Percentiles rank a stretch among this genome's conserved stretches.
Conservation (phyloP, 2,113 vertebrate genomes). For the Epinephelus moara region DNA sequence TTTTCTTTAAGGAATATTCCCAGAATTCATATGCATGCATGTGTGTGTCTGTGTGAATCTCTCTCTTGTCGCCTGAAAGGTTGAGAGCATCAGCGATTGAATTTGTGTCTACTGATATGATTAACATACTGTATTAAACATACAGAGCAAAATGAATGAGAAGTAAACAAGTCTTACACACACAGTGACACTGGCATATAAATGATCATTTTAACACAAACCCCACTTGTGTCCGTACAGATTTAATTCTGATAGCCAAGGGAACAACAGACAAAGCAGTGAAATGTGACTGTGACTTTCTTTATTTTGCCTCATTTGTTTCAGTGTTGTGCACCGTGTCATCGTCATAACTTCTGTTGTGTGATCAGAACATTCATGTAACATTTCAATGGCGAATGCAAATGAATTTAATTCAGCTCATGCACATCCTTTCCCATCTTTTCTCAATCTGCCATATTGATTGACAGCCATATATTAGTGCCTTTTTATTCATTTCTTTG, state of each 20-base stretch:
- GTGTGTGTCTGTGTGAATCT: neutral
- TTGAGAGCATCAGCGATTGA: slow-evolving; percentile 14
- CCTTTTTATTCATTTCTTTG: slow-evolving; percentile 43
- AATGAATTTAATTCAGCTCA: slow-evolving; percentile 53
- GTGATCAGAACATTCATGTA: slow-evolving; percentile 20
- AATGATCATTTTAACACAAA: slow-evolving; percentile 36
- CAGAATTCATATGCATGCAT: neutral
- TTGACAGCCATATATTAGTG: slow-evolving; percentile 60
- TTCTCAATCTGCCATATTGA: slow-evolving; percentile 47
- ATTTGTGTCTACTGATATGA: slow-evolving; percentile 29
- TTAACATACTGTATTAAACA: slow-evolving; percentile 32
- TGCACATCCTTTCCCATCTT: slow-evolving; percentile 43
- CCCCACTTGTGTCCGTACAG: slow-evolving; percentile 7
- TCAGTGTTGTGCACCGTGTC: slow-evolving; percentile 25
- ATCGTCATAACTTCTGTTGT: slow-evolving; percentile 20
- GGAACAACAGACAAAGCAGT: slow-evolving; percentile 16
- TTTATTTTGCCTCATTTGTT: slow-evolving; percentile 27
- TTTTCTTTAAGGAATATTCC: neutral
- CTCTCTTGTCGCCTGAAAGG: slow-evolving; percentile 4
- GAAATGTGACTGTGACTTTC: slow-evolving; percentile 10
- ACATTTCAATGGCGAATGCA: slow-evolving; percentile 53
- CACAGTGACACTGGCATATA: neutral
- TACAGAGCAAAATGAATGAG: slow-evolving; percentile 22
- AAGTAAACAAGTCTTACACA: slow-evolving; percentile 11
- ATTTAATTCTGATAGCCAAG: slow-evolving; percentile 11